These are phyloP conservation scores for Phenganax marumi DNA, from an alignment of 92 coral and sea anemone species.

Conservation along the genomic window DNA sequence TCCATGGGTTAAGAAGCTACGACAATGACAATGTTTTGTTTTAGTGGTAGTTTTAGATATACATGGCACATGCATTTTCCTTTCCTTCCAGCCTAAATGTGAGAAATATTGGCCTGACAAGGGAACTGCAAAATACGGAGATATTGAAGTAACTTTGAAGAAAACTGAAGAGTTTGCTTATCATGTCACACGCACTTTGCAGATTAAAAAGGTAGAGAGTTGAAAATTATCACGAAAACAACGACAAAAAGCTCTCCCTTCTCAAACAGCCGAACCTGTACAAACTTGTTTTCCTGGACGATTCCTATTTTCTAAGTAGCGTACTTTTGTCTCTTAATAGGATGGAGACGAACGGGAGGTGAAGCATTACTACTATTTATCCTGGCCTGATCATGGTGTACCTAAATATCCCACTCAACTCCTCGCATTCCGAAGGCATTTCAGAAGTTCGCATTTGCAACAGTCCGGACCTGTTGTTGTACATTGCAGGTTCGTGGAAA, in stretches of 20 bases:
- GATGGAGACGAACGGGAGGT: conserved; percentile 63
- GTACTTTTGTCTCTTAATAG: not conserved
- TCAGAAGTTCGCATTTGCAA: conserved; percentile 60
- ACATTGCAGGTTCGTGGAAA: conserved; percentile 70
- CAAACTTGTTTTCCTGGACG: too few species aligned
- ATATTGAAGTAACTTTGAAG: conserved; percentile 25
- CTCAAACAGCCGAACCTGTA: too few species aligned
- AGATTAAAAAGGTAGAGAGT: conserved; percentile 6
- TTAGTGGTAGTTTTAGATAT: too few species aligned
- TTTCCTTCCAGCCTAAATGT: conserved; percentile 23
- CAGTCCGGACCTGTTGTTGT: conserved; percentile 77
- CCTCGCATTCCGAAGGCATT: conserved; percentile 79
- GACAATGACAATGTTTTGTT: not conserved
- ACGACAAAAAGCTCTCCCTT: too few species aligned
- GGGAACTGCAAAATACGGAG: conserved; percentile 6
- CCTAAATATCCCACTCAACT: conserved; percentile 92
- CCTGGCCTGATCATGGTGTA: conserved; percentile 99
- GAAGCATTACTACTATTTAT: conserved; percentile 79
- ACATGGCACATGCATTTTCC: not conserved
- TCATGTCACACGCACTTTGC: not conserved
- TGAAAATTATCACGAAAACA: too few species aligned
- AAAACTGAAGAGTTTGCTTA: conserved; percentile 29
- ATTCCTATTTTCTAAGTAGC: too few species aligned
- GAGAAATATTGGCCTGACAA: conserved; percentile 36
- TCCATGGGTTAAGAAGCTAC: too few species aligned